Percentiles rank a stretch among this genome's conserved stretches.
Evolutionary conservation across 1,140 invertebrate genomes (phyloP).

Genomic region (Tetramorium parvispinum): DNA sequence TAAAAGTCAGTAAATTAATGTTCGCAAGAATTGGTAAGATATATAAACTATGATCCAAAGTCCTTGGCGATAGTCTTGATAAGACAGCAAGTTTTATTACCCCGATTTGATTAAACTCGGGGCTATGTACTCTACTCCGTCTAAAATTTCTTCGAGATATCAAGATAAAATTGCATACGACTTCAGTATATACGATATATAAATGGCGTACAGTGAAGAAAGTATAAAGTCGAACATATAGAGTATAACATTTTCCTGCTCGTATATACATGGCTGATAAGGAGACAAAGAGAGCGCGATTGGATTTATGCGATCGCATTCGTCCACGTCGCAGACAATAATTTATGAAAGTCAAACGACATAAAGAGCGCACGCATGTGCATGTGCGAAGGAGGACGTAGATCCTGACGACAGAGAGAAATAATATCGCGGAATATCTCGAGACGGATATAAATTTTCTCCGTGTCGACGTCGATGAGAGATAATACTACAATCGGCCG

Average conservation of each 20-base stretch:
- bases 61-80: background rate
- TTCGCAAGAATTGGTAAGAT: background rate
- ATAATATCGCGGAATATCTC: slow-evolving; percentile 43
- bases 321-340: slow-evolving; percentile 33
- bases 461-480: slow-evolving; percentile 13
- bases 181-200: background rate
- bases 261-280: slow-evolving; percentile 32
- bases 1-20: slow-evolving; percentile 1
- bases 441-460: slow-evolving; percentile 42
- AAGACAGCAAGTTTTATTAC: background rate
- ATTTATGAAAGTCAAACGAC: slow-evolving; percentile 58
- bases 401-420: slow-evolving; percentile 41
- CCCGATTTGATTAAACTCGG: background rate
- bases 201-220: background rate
- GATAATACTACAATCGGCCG: slow-evolving; percentile 43
- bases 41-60: background rate
- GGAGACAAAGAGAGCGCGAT: slow-evolving; percentile 42
- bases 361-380: slow-evolving; percentile 43
- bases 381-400: background rate
- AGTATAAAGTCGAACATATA: slow-evolving; percentile 8
- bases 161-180: slow-evolving; percentile 34
- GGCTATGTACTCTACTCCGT: background rate
- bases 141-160: slow-evolving; percentile 8
- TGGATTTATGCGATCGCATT: slow-evolving; percentile 58
- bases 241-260: slow-evolving; percentile 29